These are phyloP conservation scores for Tichodroma muraria DNA, from an alignment of 2,113 vertebrate genomes.

Conservation along the genomic window DNA sequence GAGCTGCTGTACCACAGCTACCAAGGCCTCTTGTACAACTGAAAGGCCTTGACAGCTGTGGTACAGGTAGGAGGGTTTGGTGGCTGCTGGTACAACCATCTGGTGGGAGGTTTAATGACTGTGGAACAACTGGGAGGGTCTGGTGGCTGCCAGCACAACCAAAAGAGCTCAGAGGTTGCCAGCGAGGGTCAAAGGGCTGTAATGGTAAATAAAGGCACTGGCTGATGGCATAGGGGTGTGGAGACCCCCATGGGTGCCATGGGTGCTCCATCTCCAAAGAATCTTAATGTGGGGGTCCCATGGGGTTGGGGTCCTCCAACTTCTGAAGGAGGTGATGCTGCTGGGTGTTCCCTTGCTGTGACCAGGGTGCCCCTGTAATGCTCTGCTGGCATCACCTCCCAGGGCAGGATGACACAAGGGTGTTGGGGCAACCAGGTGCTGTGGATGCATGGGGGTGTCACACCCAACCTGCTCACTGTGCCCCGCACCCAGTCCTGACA, in stretches of 20 bases:
- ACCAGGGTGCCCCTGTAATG: not conserved
- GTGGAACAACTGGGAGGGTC: not conserved
- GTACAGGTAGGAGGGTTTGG: not conserved
- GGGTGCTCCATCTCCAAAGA: accelerated
- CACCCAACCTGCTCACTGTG: not conserved
- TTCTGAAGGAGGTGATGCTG: not conserved
- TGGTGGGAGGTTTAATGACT: not conserved
- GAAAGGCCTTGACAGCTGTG: not conserved
- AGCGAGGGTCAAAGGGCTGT: not conserved
- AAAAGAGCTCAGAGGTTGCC: not conserved
- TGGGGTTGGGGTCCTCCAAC: not conserved
- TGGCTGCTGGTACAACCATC: not conserved
- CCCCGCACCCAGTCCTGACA: not conserved
- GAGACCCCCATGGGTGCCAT: not conserved
- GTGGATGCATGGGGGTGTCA: too few relatives aligned
- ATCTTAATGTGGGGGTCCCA: not conserved
- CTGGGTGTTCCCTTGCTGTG: not conserved
- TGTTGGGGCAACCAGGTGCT: accelerated
- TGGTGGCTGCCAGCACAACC: not conserved
- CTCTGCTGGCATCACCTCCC: not conserved
- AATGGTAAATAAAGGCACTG: not conserved
- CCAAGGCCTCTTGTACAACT: too few relatives aligned
- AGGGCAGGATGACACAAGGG: not conserved
- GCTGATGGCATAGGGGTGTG: not conserved
- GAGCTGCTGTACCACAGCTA: too few relatives aligned